phyloP scores from a whole-genome alignment of 2,797 vertebrate species.

The Diglossa cyanea region DNA sequence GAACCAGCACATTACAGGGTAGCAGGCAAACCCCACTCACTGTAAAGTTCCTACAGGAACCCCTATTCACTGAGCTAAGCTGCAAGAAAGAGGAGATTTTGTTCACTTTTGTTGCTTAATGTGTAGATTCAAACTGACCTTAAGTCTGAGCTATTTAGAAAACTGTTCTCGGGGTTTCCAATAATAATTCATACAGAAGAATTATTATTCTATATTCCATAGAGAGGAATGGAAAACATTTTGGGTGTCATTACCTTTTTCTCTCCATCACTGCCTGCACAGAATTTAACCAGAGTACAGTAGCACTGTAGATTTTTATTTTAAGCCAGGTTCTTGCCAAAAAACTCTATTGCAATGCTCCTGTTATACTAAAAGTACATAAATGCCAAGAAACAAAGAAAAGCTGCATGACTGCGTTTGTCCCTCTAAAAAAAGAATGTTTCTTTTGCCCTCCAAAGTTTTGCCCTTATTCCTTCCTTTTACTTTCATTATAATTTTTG shows the following conservation, averaged over 20 bases:
- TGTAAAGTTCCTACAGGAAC: not conserved
- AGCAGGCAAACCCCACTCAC: not conserved
- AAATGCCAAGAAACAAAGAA: not conserved
- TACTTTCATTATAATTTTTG: conserved; percentile 15
- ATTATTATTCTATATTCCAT: not conserved
- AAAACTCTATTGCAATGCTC: not conserved
- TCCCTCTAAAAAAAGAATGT: not conserved
- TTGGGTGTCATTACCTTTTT: not conserved
- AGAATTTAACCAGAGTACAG: not conserved
- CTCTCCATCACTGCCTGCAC: not conserved
- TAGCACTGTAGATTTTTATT: not conserved
- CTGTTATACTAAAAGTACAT: not conserved
- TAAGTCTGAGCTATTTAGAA: not conserved
- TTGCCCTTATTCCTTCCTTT: not conserved
- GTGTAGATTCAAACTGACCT: not conserved
- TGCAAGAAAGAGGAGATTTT: not conserved
- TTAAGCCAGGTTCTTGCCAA: not conserved
- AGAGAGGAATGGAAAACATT: not conserved
- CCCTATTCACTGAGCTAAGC: not conserved
- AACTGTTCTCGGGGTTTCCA: not conserved
- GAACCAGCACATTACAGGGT: not conserved
- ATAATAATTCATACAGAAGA: not conserved
- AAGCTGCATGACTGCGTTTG: not conserved
- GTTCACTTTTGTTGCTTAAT: not conserved
- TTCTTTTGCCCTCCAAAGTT: not conserved